Base-by-base conservation (phyloP, 2,113 vertebrate species). In the Leptocoma aspasia region DNA sequence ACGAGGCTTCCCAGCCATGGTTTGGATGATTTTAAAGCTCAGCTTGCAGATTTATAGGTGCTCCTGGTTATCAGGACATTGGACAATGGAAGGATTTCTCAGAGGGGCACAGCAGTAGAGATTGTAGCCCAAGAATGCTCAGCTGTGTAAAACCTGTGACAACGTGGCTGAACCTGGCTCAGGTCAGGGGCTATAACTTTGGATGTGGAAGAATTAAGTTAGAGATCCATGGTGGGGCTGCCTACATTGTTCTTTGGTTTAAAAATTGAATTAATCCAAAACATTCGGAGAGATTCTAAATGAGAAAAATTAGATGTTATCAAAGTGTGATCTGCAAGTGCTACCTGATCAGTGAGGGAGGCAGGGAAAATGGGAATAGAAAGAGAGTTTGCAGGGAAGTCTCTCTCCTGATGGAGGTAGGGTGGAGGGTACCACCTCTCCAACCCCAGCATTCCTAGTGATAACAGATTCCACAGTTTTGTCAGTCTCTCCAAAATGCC, bases 1-100 rank as follows among this genome's bases (percentile, higher is more conserved):
- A 27, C 0, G 0, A 63, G 11, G 33, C 14, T 86, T 57, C 42
- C 22, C 20, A 75, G 35, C 33, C 50, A 1, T 6, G 6, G 16
- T 33, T 68, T 26, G 27, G 27, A 44, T 56, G 6, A 44, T 30
- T 28, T 63, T 24, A 53, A 87, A 63, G 26, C 18, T 81, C 21
- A 76, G 0, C 20, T 45, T 1, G 0, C 22, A 73, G 54, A 30
- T 9, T 50, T 33, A 33, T 7, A 90, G 39, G 9, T 63, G 13
- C 37, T 81, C 21, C 44, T 59, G 19, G 44, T 16, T 60, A 21
- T 50, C 69, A 42, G 73, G 64, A 33, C 39, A 22, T 6, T 39
- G 59, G 65, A 54, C 22, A 68, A 30, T 18, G 57, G 27, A 23
- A 64, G 8, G 16, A 26, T 59, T 64, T 31, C 39, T 85, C 53